Evolutionary conservation across 2,888 invertebrate species (phyloP), one percentile per base, ranked within the genome.

Genomic region (Seira ritae): DNA sequence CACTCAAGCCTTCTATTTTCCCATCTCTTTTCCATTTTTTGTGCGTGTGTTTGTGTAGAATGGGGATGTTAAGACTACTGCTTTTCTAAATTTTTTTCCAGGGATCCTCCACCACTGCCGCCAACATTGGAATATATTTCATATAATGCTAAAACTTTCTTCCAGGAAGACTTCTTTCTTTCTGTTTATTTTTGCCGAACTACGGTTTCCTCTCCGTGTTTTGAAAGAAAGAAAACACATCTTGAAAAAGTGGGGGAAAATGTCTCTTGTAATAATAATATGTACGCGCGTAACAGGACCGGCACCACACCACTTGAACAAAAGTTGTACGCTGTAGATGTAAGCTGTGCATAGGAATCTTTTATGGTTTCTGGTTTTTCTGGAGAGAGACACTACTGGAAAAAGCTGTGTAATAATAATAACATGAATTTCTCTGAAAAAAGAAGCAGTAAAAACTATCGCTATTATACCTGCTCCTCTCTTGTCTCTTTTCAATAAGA

Each of bases 31-130:
- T 68, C 31, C 67, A 24, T 55, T 31, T 42, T 42, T 42, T 42
- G n/a, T n/a, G n/a, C n/a, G n/a, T n/a, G n/a, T 42, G 42, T 42
- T 8, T 42, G 6, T 42, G 42, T 42, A 42, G 42, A 42, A 42
- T 67, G 67, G 75, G 76, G 76, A 80, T 73, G 65, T 60, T 46
- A 19, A 46, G 50, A 68, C 23, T 50, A 80, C 68, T 62, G 74
- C 73, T 80, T 72, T 80, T 75, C 80, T 74, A 62, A 73, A 80
- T 80, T 80, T 69, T 80, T 74, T 74, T 80, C 74, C 70, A 69
- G 80, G 80, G 80, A 62, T 42, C 70, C 75, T 80, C 69, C 80
- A 31, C 37, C 50, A n/a, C n/a, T n/a, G n/a, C n/a, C n/a, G n/a
- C n/a, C 69, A 74, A 75, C 69, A 62, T 80, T 12, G 42, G 12